Conservation (phyloP, 2,888 invertebrate genomes). For the Merodon equestris region DNA sequence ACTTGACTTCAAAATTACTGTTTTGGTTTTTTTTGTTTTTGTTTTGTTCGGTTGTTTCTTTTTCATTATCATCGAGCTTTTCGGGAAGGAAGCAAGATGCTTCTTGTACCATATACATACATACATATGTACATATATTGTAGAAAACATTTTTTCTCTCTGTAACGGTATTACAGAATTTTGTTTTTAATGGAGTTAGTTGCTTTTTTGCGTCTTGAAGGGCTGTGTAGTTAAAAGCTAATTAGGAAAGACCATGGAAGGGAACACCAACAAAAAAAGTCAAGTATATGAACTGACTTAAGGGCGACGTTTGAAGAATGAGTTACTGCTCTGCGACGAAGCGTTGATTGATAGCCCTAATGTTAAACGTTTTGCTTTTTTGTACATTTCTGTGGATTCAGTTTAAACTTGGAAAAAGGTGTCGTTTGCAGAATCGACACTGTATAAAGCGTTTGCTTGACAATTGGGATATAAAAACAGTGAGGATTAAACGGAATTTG, state of each 20-base stretch:
- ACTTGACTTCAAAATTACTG: too few relatives aligned
- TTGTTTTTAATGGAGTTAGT: neutral
- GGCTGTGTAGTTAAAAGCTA: constrained; percentile 20
- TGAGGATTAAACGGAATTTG: too few relatives aligned
- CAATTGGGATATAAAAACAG: too few relatives aligned
- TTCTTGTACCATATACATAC: too few relatives aligned
- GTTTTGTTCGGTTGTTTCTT: neutral
- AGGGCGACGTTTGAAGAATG: constrained; percentile 17
- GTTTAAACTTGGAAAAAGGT: neutral
- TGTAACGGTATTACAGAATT: neutral
- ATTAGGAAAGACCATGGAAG: constrained; percentile 8
- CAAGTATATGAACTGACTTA: neutral
- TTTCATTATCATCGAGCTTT: too few relatives aligned
- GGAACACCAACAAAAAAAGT: neutral
- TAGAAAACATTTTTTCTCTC: neutral
- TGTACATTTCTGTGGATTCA: constrained; percentile 10
- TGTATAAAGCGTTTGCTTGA: too few relatives aligned
- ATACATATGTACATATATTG: too few relatives aligned
- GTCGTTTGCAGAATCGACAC: too few relatives aligned
- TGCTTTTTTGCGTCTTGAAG: constrained; percentile 1
- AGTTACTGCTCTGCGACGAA: neutral
- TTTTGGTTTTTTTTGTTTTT: neutral
- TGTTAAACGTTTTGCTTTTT: constrained; percentile 3
- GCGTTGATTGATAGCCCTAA: constrained; percentile 10
- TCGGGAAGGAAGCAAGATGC: too few relatives aligned